Base-by-base conservation (phyloP, 2,113 vertebrate species). In the Nothoprocta pentlandii region DNA sequence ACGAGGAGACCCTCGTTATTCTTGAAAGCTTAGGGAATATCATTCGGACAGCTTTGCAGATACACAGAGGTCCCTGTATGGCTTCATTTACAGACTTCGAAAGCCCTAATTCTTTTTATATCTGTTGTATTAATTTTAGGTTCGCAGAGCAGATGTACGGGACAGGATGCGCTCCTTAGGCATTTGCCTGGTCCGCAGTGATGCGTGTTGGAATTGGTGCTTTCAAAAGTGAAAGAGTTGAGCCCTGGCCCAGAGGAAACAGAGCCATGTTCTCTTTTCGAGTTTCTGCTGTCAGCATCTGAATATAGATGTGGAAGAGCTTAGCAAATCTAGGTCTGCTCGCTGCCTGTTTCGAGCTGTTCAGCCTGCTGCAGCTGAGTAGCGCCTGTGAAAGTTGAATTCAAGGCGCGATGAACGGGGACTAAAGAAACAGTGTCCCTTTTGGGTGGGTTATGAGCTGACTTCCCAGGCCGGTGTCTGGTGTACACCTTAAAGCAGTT, bases 21-120 rank as follows among this genome's bases (percentile, higher is more conserved):
- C 54, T 56, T 58, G 28, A 61, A 3, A 82, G 10, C 7, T 7
- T 56, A 10, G 22, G 34, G 39, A 51, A 30, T 36, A 9, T 30
- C 19, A 16, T 49, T 21, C 21, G 64, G 62, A 68, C 74, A 76
- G 44, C 30, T 58, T 58, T 79, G 32, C 83, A 66, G 68, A 93
- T 87, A 86, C 95, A 94, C 70, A 84, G 80, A 34, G 47, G 68
- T 90, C 77, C 15, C 20, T 92, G 85, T 73, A 1, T 88, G 66
- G 84, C 80, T 90, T 89, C 87, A 92, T 93, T 86, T 86, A 81
- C 80, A 78, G 88, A 73, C 80, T 94, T 87, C 80, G 66, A 92
- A 88, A 86, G 23, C 22, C 44, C 36, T 89, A 30, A 1, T n/a
- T 89, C 92, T 94, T 90, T 54, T 42, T 8, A 44, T 69, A 90